These are phyloP conservation scores for Aeoliscus strigatus DNA, from an alignment of 2,797 vertebrate genomes.

Conservation along the genomic window DNA sequence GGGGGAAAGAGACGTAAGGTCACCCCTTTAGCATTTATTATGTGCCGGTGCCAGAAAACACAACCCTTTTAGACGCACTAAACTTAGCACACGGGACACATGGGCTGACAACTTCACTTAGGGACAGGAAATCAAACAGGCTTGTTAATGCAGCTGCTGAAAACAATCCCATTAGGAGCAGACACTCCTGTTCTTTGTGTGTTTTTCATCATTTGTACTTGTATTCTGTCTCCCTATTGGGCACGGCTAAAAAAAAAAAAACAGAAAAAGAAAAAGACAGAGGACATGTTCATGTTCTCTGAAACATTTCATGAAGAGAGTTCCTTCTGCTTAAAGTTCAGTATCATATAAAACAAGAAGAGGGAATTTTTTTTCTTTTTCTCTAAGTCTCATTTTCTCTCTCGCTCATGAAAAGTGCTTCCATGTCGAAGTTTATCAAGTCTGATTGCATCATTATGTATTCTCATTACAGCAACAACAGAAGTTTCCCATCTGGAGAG, in stretches of 20 bases:
- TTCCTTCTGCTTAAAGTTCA: slow-evolving; percentile 27
- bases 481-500: slow-evolving; percentile 67
- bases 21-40: slow-evolving; percentile 68
- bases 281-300: slow-evolving; percentile 42
- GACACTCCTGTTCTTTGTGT: slow-evolving; percentile 60
- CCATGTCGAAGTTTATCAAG: slow-evolving; percentile 53
- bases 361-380: slow-evolving; percentile 14
- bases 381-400: slow-evolving; percentile 38
- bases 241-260: slow-evolving; percentile 1
- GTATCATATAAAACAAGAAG: slow-evolving; percentile 41
- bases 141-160: slow-evolving; percentile 76
- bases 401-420: slow-evolving; percentile 35
- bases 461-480: slow-evolving; percentile 59
- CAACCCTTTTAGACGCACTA: slow-evolving; percentile 67
- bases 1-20: slow-evolving; percentile 54
- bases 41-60: slow-evolving; percentile 69
- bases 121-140: slow-evolving; percentile 65
- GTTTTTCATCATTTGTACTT: slow-evolving; percentile 56
- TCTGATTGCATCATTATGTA: slow-evolving; percentile 60
- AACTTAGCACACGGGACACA: slow-evolving; percentile 67
- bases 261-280: slow-evolving; percentile 15
- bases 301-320: slow-evolving; percentile 56
- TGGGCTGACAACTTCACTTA: slow-evolving; percentile 68
- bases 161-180: slow-evolving; percentile 62
- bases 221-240: slow-evolving; percentile 44